These are phyloP conservation scores for Illadopsis cleaveri DNA, from an alignment of 2,113 vertebrate genomes.

Conservation along the genomic window DNA sequence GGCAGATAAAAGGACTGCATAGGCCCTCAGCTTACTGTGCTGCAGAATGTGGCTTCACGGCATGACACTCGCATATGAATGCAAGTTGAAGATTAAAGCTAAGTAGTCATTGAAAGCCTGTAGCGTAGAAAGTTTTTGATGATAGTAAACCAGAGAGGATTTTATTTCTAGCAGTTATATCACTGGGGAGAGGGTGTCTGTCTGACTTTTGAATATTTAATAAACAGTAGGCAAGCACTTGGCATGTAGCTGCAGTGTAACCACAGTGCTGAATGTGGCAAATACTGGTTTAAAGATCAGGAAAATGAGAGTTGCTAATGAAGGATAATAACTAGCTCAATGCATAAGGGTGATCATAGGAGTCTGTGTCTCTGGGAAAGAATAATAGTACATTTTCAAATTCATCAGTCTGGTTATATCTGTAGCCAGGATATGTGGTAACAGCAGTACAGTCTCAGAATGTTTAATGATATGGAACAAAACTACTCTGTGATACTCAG, in stretches of 20 bases:
- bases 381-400: conserved; percentile 15
- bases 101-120: conserved; percentile 22
- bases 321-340: not conserved
- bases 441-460: not conserved
- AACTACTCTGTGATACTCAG: not conserved
- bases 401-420: not conserved
- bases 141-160: conserved; percentile 30
- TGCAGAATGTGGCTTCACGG: not conserved
- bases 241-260: not conserved
- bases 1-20: conserved; percentile 44
- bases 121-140: conserved; percentile 17
- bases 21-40: conserved; percentile 2
- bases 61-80: conserved; percentile 11
- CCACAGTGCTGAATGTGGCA: not conserved
- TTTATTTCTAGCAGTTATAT: conserved; percentile 19
- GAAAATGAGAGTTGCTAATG: not conserved
- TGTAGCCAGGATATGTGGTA: not conserved
- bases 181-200: not conserved
- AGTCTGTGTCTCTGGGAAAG: not conserved
- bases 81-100: conserved; percentile 63
- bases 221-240: not conserved
- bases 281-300: not conserved
- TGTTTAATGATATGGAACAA: conserved; percentile 24
- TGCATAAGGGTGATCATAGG: not conserved
- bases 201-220: not conserved